These are phyloP conservation scores for Percopsis transmontana DNA, from an alignment of 2,113 vertebrate genomes.

Conservation along the genomic window DNA sequence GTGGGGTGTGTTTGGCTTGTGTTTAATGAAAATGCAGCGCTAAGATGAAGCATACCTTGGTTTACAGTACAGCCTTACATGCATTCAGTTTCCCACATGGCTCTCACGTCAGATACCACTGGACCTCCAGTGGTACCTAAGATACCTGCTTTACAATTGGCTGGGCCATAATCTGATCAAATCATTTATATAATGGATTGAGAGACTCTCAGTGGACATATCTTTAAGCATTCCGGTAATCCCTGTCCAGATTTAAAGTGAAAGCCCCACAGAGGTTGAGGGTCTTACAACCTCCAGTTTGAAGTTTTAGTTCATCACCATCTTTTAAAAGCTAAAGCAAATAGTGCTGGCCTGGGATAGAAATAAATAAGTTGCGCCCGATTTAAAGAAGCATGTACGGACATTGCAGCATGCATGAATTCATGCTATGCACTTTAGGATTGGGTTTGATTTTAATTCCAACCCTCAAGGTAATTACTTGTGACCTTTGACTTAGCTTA, in stretches of 20 bases:
- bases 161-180: slow-evolving; percentile 49
- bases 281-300: slow-evolving; percentile 8
- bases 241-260: slow-evolving; percentile 62
- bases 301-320: slow-evolving; percentile 6
- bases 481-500: too few species aligned
- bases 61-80: background rate
- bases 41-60: too few species aligned
- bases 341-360: background rate
- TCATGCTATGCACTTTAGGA: too few species aligned
- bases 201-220: slow-evolving; percentile 42
- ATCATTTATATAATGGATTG: slow-evolving; percentile 65
- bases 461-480: background rate
- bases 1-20: too few species aligned
- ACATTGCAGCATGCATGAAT: too few species aligned
- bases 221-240: slow-evolving; percentile 62
- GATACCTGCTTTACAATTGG: slow-evolving; percentile 30
- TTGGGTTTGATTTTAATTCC: background rate
- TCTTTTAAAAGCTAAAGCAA: background rate
- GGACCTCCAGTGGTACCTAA: slow-evolving; percentile 15
- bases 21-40: too few species aligned
- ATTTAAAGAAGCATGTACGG: background rate
- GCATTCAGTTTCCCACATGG: background rate
- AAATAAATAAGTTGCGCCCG: background rate
- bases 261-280: slow-evolving; percentile 37
- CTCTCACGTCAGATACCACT: background rate